These are phyloP conservation scores for Chloebia gouldiae DNA, from an alignment of 2,113 vertebrate genomes.

Conservation along the genomic window DNA sequence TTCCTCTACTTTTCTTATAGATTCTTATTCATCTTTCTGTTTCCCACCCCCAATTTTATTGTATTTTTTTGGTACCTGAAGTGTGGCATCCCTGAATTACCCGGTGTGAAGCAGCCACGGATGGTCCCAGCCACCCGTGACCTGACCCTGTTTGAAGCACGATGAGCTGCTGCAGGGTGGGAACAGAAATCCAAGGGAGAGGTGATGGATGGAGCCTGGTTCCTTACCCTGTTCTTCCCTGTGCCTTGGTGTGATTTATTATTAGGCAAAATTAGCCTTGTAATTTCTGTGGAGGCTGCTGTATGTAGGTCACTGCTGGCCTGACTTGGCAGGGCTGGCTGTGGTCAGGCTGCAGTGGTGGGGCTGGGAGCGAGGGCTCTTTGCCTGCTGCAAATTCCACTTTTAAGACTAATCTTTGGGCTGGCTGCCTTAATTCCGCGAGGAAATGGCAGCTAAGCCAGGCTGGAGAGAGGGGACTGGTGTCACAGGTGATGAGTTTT, in stretches of 20 bases:
- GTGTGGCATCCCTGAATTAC: background rate
- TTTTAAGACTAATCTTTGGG: conserved; percentile 11
- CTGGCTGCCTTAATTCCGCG: background rate
- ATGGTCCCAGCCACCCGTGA: background rate
- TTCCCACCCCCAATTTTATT: background rate
- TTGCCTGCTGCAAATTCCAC: background rate
- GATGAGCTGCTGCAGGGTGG: background rate
- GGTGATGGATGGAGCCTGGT: background rate
- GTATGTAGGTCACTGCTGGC: conserved; percentile 39
- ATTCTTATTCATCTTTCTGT: background rate
- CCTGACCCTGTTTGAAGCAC: background rate
- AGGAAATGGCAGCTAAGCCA: background rate
- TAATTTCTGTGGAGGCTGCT: background rate
- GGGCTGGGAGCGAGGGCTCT: background rate
- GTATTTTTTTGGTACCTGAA: background rate
- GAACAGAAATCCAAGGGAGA: rapidly evolving
- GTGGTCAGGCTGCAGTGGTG: background rate
- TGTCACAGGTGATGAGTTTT: background rate
- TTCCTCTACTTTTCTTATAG: background rate
- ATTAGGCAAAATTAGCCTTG: background rate
- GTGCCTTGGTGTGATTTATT: background rate
- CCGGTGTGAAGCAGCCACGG: background rate
- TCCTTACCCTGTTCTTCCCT: background rate
- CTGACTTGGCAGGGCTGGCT: background rate
- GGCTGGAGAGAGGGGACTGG: background rate